Evolutionary conservation across 2,797 vertebrate species (phyloP).

Genomic region (Cyclura pinguis): DNA sequence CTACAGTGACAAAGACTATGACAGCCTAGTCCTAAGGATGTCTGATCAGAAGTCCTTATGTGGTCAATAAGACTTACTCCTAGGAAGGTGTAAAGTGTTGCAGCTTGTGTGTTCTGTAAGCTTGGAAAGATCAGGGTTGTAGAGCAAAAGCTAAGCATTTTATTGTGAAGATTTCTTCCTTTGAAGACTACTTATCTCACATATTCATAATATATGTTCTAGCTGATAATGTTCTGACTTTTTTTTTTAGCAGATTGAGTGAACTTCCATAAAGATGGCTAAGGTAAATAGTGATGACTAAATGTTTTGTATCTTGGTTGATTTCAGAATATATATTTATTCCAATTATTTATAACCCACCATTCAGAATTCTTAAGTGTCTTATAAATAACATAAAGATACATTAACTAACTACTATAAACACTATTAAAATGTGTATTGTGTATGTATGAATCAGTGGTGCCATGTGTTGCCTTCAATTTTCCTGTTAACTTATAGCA

Average conservation of each 20-base stretch:
- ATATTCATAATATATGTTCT: not conserved
- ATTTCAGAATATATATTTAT: not conserved
- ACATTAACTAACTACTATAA: not conserved
- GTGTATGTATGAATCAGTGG: not conserved
- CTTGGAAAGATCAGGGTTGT: not conserved
- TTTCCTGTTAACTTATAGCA: too few relatives aligned
- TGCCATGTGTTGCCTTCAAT: too few relatives aligned
- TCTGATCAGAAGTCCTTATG: not conserved
- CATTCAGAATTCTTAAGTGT: not conserved
- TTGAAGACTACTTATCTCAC: not conserved
- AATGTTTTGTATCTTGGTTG: not conserved
- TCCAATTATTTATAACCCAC: not conserved
- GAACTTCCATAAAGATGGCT: conserved; percentile 74
- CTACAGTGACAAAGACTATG: not conserved
- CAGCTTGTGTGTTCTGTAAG: not conserved
- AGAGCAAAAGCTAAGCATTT: not conserved
- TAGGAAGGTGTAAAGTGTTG: not conserved
- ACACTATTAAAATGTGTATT: not conserved
- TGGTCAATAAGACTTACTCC: not conserved
- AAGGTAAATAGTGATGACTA: conserved; percentile 74
- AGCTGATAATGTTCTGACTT: conserved; percentile 33
- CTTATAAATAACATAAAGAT: not conserved
- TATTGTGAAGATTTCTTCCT: not conserved
- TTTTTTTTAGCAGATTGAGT: conserved; percentile 64
- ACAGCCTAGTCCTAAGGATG: not conserved